phyloP scores from a whole-genome alignment of 2,888 invertebrate species.

The Cryptophagus acutangulus region DNA sequence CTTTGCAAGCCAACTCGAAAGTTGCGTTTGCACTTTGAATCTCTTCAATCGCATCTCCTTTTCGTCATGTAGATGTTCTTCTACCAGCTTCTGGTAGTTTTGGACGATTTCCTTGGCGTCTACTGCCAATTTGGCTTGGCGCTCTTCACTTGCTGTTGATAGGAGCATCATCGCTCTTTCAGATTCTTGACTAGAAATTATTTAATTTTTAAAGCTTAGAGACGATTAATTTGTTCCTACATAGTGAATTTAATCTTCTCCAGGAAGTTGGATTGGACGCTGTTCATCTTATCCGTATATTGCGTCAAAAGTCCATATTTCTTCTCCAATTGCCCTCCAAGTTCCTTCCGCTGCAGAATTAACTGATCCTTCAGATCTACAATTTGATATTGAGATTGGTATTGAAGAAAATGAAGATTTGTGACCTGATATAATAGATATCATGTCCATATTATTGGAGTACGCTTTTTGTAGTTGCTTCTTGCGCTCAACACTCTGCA shows the following conservation, averaged over 20 bases:
- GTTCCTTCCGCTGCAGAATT: conserved; percentile 30
- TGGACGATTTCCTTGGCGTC: conserved; percentile 48
- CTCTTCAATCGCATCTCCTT: conserved; percentile 53
- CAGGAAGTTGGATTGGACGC: conserved; percentile 27
- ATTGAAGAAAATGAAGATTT: neutral
- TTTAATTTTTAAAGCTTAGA: neutral
- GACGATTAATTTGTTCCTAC: conserved; percentile 19
- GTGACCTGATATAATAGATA: neutral
- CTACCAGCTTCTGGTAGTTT: conserved; percentile 49
- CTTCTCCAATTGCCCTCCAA: conserved; percentile 29
- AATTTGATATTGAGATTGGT: neutral
- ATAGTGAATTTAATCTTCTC: conserved; percentile 26
- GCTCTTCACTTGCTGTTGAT: conserved; percentile 48
- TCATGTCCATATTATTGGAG: neutral
- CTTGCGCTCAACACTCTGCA: neutral
- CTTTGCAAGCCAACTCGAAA: conserved; percentile 55
- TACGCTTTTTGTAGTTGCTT: neutral
- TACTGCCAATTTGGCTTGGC: conserved; percentile 50
- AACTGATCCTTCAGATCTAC: conserved; percentile 32
- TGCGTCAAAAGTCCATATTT: conserved; percentile 28
- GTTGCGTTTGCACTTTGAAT: conserved; percentile 55
- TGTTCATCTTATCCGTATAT: conserved; percentile 28
- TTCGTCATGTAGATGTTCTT: conserved; percentile 51
- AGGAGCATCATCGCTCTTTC: conserved; percentile 51
- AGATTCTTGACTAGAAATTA: conserved; percentile 24